Evolutionary conservation across 2,113 vertebrate genomes (phyloP).

Genomic region (Centropus unirufus): DNA sequence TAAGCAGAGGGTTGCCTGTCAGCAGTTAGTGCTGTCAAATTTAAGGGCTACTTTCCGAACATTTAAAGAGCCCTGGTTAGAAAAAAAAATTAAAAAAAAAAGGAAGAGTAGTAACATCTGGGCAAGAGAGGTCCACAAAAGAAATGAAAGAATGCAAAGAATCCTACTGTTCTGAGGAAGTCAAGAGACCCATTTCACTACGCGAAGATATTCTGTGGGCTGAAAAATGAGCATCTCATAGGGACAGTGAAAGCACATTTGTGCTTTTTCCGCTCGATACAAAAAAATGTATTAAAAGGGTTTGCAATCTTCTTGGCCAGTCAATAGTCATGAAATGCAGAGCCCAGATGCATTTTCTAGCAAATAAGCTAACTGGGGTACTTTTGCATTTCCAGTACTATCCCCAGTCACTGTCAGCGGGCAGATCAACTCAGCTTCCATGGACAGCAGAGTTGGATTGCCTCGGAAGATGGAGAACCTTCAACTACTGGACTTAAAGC

Average conservation of each 20-base stretch:
- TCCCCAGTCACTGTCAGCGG: not conserved
- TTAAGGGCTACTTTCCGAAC: not conserved
- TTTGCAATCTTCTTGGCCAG: not conserved
- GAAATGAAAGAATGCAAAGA: not conserved
- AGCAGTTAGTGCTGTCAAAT: not conserved
- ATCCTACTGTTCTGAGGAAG: not conserved
- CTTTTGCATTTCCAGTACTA: not conserved
- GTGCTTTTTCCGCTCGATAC: not conserved
- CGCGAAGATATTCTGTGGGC: fast-evolving
- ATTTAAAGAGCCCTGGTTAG: not conserved
- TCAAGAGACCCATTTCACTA: not conserved
- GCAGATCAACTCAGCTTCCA: not conserved
- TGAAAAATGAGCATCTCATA: fast-evolving
- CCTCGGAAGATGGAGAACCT: not conserved
- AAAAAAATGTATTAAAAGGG: not conserved
- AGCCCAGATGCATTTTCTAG: not conserved
- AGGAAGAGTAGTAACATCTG: fast-evolving
- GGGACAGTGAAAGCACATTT: not conserved
- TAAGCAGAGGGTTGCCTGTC: not conserved
- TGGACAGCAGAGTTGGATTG: fast-evolving
- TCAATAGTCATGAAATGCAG: not conserved
- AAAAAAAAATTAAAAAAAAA: not conserved
- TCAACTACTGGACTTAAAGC: not conserved
- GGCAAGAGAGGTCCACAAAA: not conserved
- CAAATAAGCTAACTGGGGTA: not conserved